phyloP scores from a whole-genome alignment of 2,797 vertebrate species.

The Ammospiza maritima region DNA sequence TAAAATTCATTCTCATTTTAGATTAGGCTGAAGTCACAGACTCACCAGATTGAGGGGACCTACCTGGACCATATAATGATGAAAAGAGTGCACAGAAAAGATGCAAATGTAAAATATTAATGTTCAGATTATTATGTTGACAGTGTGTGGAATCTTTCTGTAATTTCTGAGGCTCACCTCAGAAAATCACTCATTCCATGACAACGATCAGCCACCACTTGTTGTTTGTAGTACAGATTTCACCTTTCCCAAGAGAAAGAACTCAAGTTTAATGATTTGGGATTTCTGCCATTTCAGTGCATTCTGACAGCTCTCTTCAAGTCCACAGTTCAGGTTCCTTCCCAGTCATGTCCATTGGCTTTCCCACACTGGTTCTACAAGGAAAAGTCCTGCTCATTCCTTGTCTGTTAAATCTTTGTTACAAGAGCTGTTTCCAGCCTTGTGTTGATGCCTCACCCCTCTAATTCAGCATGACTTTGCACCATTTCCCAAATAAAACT shows the following conservation, averaged over 20 bases:
- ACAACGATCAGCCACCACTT: neutral
- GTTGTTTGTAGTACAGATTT: neutral
- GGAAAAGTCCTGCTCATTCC: neutral
- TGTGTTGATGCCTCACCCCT: neutral
- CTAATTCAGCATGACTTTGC: neutral
- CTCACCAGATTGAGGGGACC: neutral
- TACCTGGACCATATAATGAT: fast-evolving
- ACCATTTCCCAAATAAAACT: neutral
- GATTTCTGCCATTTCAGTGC: neutral
- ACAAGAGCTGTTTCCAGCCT: neutral
- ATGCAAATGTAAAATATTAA: neutral
- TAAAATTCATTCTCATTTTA: neutral
- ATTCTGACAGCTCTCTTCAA: neutral
- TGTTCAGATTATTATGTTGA: neutral
- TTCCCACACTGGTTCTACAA: neutral
- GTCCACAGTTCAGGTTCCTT: neutral
- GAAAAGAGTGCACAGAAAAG: neutral
- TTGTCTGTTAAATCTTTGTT: neutral
- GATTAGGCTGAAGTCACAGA: neutral
- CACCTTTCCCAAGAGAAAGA: neutral
- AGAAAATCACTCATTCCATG: neutral
- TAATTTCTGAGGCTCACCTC: neutral
- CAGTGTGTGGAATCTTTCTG: neutral
- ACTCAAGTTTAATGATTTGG: neutral
- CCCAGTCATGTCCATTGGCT: neutral